phyloP scores from a whole-genome alignment of 2,113 vertebrate genomes.

The Grammomys surdaster region DNA sequence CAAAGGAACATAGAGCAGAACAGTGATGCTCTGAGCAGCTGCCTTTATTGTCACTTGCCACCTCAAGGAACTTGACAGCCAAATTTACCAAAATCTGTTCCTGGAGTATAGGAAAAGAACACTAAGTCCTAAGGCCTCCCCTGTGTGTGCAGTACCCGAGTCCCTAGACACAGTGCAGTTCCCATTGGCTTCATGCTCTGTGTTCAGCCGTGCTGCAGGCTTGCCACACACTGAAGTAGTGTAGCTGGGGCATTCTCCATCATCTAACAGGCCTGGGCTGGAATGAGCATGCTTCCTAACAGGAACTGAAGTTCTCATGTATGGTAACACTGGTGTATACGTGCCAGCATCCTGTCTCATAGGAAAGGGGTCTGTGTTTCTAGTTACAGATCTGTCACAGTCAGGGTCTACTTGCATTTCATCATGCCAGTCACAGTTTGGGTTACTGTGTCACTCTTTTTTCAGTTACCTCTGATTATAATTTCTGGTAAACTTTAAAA shows the following conservation, averaged over 20 bases:
- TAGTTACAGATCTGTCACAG: slow-evolving; percentile 29
- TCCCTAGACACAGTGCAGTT: background rate
- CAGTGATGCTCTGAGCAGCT: background rate
- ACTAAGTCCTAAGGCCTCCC: background rate
- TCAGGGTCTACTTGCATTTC: background rate
- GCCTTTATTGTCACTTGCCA: background rate
- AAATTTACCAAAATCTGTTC: slow-evolving; percentile 2
- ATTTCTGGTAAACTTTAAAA: slow-evolving; percentile 22
- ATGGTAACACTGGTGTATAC: background rate
- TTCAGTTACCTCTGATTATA: slow-evolving; percentile 14
- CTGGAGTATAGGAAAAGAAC: background rate
- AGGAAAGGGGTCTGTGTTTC: background rate
- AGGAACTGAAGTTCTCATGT: slow-evolving; percentile 32
- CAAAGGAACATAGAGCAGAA: background rate
- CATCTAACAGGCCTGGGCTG: slow-evolving; percentile 50
- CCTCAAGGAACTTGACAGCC: background rate
- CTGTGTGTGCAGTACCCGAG: background rate
- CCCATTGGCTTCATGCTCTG: background rate
- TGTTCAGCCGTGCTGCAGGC: background rate
- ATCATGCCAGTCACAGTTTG: background rate
- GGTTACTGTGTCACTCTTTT: background rate
- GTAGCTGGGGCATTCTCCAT: slow-evolving; percentile 10
- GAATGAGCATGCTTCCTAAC: slow-evolving; percentile 23
- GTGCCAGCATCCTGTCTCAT: background rate
- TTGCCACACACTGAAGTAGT: background rate